A percentile compares a stretch with the other conserved stretches of the same genome.
phyloP scores from a whole-genome alignment of 2,888 invertebrate genomes.

The Eugnorisma glareosa region DNA sequence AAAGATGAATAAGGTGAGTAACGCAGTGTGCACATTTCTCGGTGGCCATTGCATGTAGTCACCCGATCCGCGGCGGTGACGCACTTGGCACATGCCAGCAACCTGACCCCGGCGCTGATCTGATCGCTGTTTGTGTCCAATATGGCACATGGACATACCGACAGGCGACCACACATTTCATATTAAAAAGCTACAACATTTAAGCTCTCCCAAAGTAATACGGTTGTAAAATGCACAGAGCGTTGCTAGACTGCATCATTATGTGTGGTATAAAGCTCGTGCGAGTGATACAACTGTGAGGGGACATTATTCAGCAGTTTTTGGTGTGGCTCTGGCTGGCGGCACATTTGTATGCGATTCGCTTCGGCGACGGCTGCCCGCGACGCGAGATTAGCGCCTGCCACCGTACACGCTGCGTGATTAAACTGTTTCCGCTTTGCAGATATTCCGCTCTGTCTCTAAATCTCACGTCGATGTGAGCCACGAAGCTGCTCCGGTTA shows the following conservation, averaged over 20 bases:
- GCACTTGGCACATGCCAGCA: conserved; percentile 85
- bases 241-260: conserved; percentile 84
- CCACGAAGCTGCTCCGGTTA: conserved; percentile 47
- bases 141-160: conserved; percentile 44
- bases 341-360: conserved; percentile 88
- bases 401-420: conserved; percentile 80
- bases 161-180: conserved; percentile 41
- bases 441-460: conserved; percentile 75
- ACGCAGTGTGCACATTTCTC: conserved; percentile 36
- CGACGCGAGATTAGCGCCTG: conserved; percentile 86
- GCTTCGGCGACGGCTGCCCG: conserved; percentile 83
- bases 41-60: conserved; percentile 70
- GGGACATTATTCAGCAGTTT: conserved; percentile 88
- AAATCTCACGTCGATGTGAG: conserved; percentile 62
- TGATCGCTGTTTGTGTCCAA: conserved; percentile 60
- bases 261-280: conserved; percentile 81
- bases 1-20: conserved; percentile 44
- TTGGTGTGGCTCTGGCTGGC: conserved; percentile 79
- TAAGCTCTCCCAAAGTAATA: conserved; percentile 66
- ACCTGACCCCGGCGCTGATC: conserved; percentile 74
- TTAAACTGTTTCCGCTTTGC: conserved; percentile 85
- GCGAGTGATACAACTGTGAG: conserved; percentile 77
- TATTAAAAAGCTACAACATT: conserved; percentile 63
- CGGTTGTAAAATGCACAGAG: conserved; percentile 80
- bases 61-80: conserved; percentile 78